Base-by-base conservation (phyloP, 1,140 invertebrate species). In the Ips typographus region DNA sequence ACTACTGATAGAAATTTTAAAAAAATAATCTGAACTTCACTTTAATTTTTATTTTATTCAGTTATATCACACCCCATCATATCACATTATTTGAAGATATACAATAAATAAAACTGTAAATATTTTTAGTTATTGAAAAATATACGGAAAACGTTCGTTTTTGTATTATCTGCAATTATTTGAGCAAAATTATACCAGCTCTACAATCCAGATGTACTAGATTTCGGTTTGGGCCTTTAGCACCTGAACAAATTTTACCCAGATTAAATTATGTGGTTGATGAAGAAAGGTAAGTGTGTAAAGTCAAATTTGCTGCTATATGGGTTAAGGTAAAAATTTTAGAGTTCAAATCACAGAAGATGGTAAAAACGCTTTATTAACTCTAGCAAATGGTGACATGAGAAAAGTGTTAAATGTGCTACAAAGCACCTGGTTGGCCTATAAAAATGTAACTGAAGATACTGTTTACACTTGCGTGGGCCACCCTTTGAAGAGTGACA, bases 121-220 rank as follows among this genome's bases (percentile, higher is more conserved):
- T 22, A 22, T 44, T 79, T 77, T 71, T 49, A 79, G 77, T 99
- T 74, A 98, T 99, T 80, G 98, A 99, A 81, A 99, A 99, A 79
- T 99, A 96, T 77, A 98, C 98, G 38, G 95, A 98, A 67, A 99
- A 98, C 82, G 94, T 97, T 1, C 84, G 98, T 40, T 99, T 99
- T 80, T 99, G 98, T 79, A 91, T 99, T 52, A 99, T 99, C 77
- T 98, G 97, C 81, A 99, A 99, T 82, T 99, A 99, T 81, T 81
- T 99, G 51, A 94, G 94, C 68, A 98, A 98, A 84, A 99, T 99
- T 39, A 99, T 98, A 73, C 98, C 98, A 38, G 97, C 98, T 1
- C 82, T 99, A 47, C 98, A 99, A 80, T 99, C 98, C 36, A 85
- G 98, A 71, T 99, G 98, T 81, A 99, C 97, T 1, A 87, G 96